These are phyloP conservation scores for Ricordea florida DNA, from an alignment of 92 coral and sea anemone genomes.

Conservation along the genomic window DNA sequence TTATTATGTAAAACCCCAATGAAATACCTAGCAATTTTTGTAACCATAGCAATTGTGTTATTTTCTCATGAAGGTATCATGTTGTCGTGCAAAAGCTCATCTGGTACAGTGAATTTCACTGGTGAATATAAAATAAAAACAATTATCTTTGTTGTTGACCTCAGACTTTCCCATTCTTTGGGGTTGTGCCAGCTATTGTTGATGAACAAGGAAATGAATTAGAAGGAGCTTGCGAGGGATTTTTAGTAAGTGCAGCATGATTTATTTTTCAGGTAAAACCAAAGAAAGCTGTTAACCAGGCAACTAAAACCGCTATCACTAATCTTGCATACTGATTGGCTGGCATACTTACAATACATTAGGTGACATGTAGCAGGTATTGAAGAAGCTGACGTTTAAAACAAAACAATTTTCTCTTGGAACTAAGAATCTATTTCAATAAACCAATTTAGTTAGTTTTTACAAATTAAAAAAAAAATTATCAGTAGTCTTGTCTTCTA, in stretches of 20 bases:
- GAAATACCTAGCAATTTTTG: background rate
- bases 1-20: too few species aligned
- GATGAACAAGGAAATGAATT: conserved; percentile 93
- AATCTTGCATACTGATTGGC: too few species aligned
- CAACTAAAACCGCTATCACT: too few species aligned
- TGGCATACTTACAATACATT: too few species aligned
- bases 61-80: background rate
- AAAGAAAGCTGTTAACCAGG: too few species aligned
- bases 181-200: conserved; percentile 94
- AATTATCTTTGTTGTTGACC: background rate
- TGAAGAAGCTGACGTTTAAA: background rate
- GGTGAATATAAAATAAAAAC: background rate
- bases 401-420: too few species aligned
- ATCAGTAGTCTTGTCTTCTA: too few species aligned
- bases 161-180: conserved; percentile 97
- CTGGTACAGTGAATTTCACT: background rate
- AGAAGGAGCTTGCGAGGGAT: conserved; percentile 96
- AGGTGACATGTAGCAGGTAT: background rate
- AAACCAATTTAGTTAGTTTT: too few species aligned
- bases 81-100: background rate
- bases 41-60: background rate
- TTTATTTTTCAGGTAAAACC: too few species aligned
- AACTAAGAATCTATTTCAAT: too few species aligned
- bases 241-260: conserved; percentile 62
- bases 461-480: too few species aligned